Conservation (phyloP, 1,140 invertebrate genomes). For the Heliothis subflexa region DNA sequence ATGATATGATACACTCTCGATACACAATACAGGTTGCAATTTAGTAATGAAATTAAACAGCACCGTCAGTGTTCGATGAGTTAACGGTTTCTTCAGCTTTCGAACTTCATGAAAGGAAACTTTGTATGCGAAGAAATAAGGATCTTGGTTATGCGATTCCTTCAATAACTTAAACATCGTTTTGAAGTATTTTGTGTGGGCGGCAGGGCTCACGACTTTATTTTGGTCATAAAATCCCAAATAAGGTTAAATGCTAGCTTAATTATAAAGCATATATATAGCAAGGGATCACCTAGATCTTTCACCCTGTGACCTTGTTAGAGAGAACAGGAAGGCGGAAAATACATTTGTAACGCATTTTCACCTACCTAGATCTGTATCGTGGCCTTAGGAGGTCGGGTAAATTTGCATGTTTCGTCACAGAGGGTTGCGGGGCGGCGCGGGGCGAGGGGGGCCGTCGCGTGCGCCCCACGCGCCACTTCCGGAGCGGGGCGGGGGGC, state of each 20-base stretch:
- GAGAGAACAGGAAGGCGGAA: conserved; percentile 54
- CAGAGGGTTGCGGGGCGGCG: conserved; percentile 49
- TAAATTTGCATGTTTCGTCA: conserved; percentile 86
- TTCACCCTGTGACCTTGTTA: conserved; percentile 59
- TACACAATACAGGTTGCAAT: conserved; percentile 39
- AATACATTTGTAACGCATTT: conserved; percentile 63
- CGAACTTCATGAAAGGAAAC: neutral
- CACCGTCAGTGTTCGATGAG: conserved; percentile 38
- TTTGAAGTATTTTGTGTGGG: neutral
- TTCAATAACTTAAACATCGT: neutral
- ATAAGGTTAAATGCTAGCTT: conserved; percentile 37
- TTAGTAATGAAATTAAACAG: conserved; percentile 46
- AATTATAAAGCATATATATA: conserved; percentile 24
- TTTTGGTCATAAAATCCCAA: conserved; percentile 23
- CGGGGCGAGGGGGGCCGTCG: conserved; percentile 55
- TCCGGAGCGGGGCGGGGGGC: conserved; percentile 63
- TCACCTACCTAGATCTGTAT: conserved; percentile 62
- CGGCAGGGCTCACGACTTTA: neutral
- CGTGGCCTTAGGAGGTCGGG: conserved; percentile 66
- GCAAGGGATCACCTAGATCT: conserved; percentile 42
- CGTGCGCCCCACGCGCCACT: conserved; percentile 72
- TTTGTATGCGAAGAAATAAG: neutral
- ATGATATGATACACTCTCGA: conserved; percentile 39
- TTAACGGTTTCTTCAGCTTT: conserved; percentile 37
- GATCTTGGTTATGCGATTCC: neutral